Evolutionary conservation across 37 sponge, comb jelly and placozoan genomes (phyloP), one percentile per base, ranked within the genome.

Genomic region (Petrosia ficiformis): DNA sequence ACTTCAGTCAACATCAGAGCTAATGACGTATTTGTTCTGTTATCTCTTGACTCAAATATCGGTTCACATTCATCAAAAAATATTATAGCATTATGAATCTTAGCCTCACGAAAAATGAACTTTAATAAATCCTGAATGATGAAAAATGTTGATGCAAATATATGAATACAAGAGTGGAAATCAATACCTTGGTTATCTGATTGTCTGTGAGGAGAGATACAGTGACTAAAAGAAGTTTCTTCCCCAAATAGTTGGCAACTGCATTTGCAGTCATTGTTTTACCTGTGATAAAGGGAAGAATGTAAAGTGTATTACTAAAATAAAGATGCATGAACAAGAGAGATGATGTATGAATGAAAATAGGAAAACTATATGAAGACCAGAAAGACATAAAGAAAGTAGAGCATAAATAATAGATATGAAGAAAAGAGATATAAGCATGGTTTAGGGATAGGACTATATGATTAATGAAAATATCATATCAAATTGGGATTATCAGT

Each of bases 61-160:
- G 65, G 34, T 39, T 87, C 88, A 77, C 88, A 87, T 73, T 87
- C 88, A 65, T 87, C 88, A 77, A 87, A 87, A 82, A 87, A 87
- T 29, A 87, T 57, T 24, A 87, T 63, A 1, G 88, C 88, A 67
- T 87, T 81, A 71, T 87, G 88, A 1, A 87, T 87, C 82, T 87
- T 87, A 38, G 82, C 82, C 65, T 87, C 88, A 1, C 88, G 72
- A 67, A 87, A 87, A 19, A 87, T 68, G 59, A 87, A 87, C 34
- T 73, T 42, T 32, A 87, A 37, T 36, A 87, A 34, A 26, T 87
- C 88, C 78, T 77, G 29, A 3, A 78, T 35, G 3, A 57, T 44
- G 36, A 44, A 34, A 44, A 32, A 19, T 37, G 35, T 69, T 32
- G 21, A 33, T 64, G 66, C n/a, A n/a, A n/a, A n/a, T n/a, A n/a